phyloP scores from a whole-genome alignment of 2,797 vertebrate genomes.

The Micropoecilia bifurca region DNA sequence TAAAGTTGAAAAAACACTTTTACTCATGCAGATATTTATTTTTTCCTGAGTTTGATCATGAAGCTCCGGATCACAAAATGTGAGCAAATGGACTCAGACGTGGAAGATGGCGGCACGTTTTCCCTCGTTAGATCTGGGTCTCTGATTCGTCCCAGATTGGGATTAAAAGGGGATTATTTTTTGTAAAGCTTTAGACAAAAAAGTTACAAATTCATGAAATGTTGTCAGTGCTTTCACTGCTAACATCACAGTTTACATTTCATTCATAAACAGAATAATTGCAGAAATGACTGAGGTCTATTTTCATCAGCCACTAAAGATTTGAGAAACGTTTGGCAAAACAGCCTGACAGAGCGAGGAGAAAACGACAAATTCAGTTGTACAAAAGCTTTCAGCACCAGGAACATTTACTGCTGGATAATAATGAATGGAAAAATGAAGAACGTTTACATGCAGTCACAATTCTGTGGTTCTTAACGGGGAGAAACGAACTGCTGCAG shows the following conservation, averaged over 20 bases:
- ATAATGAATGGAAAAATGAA: neutral
- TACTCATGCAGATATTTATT: slow-evolving; percentile 19
- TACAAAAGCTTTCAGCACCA: neutral
- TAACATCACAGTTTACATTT: neutral
- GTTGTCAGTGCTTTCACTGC: neutral
- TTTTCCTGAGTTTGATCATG: slow-evolving; percentile 11
- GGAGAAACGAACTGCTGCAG: neutral
- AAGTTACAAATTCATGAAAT: slow-evolving; percentile 7
- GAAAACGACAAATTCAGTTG: neutral
- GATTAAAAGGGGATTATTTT: slow-evolving; percentile 19
- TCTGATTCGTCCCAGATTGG: slow-evolving; percentile 38
- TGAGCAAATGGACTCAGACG: slow-evolving; percentile 1
- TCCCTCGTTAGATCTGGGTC: slow-evolving; percentile 21
- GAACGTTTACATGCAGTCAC: neutral
- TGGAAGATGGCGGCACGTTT: slow-evolving; percentile 38
- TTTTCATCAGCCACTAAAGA: slow-evolving; percentile 1
- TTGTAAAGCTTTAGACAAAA: neutral
- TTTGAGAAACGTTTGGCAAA: neutral
- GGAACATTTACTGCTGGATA: neutral
- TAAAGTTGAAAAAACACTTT: slow-evolving; percentile 35
- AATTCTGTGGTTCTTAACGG: neutral
- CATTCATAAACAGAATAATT: neutral
- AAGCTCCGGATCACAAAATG: slow-evolving; percentile 22
- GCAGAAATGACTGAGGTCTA: neutral
- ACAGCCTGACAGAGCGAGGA: neutral